phyloP scores from a whole-genome alignment of 2,113 vertebrate species.

The Jacana jacana region DNA sequence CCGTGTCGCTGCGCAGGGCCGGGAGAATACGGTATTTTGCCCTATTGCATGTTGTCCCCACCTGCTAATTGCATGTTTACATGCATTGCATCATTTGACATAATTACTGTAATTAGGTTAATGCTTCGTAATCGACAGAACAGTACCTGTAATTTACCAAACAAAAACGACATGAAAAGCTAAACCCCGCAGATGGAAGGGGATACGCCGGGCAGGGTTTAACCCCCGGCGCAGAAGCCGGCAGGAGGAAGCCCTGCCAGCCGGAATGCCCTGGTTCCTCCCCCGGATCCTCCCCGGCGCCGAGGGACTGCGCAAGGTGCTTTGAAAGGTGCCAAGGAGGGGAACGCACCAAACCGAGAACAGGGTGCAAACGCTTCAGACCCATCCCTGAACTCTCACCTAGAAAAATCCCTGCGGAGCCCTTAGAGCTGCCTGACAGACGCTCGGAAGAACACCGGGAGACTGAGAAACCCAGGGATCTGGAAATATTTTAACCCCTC shows the following conservation, averaged over 20 bases:
- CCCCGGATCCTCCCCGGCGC: neutral
- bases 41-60: conserved; percentile 8
- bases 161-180: conserved; percentile 48
- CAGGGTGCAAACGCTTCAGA: neutral
- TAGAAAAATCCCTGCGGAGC: neutral
- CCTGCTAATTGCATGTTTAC: conserved; percentile 57
- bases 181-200: conserved; percentile 33
- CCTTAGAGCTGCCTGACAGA: neutral
- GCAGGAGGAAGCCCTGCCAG: neutral
- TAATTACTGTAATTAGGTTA: conserved; percentile 63
- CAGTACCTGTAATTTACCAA: conserved; percentile 55
- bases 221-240: neutral
- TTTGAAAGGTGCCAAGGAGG: neutral
- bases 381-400: neutral
- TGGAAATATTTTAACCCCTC: conserved; percentile 25
- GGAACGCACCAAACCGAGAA: neutral
- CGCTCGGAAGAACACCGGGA: neutral
- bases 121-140: conserved; percentile 41
- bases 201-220: neutral
- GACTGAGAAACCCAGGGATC: neutral
- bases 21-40: conserved; percentile 1
- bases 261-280: neutral
- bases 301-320: neutral
- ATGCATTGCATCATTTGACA: conserved; percentile 39
- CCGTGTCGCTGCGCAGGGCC: neutral